Base-by-base conservation (phyloP, 2,888 invertebrate species). In the Phortica magna region DNA sequence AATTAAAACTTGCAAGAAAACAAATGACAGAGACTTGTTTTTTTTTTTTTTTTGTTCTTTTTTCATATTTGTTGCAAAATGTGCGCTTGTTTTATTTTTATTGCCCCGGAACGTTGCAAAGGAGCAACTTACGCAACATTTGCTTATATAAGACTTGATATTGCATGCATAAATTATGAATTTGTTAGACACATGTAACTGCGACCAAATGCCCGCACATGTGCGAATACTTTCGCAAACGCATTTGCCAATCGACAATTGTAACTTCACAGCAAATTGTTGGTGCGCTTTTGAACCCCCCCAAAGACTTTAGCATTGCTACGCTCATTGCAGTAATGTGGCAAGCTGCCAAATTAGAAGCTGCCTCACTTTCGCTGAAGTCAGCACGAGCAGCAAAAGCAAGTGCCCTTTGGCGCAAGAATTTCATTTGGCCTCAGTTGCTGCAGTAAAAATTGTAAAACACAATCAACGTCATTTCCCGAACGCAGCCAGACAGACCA, bases 1-100 rank as follows among this genome's bases (percentile, higher is more conserved):
- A 85, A 85, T 85, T 85, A 85, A 85, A 85, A 79, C 84, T 88
- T 83, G 84, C 88, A 87, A 87, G 87, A 82, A 87, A 85, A 87
- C 86, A 87, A 87, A 85, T 84, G 88, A 83, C 88, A 85, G 84
- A 48, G 48, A 70, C 43, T 48, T 70, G 43, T 39, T 39, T 41
- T 10, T 4, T 61, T 61, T 1, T 19, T 61, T 2, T 61, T 61
- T 19, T 61, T 2, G 19, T 61, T 22, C 19, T 61, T 0, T 61
- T 61, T 5, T 19, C 59, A 61, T 19, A 61, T 17, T 19, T 61
- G 61, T 5, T 17, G 9, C 22, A 61, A 55, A 55, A 55, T 55
- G 17, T 12, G 17, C 31, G 31, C 31, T 31, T 61, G 61, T 61
- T 61, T 22, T 4, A 19, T 61, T 61, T 7, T 61, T 61, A 19